phyloP scores from a whole-genome alignment of 2,113 vertebrate species.

The Oenanthe oenanthe region DNA sequence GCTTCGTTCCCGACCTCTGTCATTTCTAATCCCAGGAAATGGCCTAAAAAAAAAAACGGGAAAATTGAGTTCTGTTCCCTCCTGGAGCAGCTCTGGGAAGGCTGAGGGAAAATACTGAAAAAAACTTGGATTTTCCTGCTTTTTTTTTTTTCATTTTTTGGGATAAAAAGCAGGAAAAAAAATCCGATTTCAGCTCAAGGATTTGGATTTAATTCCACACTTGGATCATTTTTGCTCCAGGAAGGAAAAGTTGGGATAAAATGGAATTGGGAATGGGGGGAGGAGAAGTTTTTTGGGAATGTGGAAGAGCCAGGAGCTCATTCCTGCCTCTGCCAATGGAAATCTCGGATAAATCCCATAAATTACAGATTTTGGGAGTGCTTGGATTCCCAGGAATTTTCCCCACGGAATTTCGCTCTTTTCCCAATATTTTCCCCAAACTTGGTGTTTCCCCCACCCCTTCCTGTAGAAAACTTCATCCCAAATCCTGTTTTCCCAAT shows the following conservation, averaged over 20 bases:
- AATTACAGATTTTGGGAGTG: background rate
- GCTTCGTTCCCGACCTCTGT: slow-evolving; percentile 83
- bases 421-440: background rate
- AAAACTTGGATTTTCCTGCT: background rate
- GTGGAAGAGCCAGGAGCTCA: background rate
- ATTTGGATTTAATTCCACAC: slow-evolving; percentile 59
- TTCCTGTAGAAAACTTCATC: background rate
- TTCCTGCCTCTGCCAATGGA: background rate
- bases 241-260: slow-evolving; percentile 50
- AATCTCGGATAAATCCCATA: background rate
- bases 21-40: slow-evolving; percentile 81
- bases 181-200: slow-evolving; percentile 44
- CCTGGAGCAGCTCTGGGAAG: slow-evolving; percentile 36
- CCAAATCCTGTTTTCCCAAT: rapidly evolving
- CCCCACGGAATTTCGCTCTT: rapidly evolving
- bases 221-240: slow-evolving; percentile 53
- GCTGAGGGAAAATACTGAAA: slow-evolving; percentile 43
- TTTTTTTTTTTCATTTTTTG: background rate
- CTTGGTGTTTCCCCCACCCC: rapidly evolving
- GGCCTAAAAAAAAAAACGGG: slow-evolving; percentile 63
- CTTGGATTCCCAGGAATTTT: background rate
- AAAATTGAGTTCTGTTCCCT: slow-evolving; percentile 79
- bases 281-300: background rate
- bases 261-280: background rate
- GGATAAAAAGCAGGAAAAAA: slow-evolving; percentile 3